These are phyloP conservation scores for Ictidomys tridecemlineatus DNA, from an alignment of 2,113 vertebrate genomes.

Conservation along the genomic window DNA sequence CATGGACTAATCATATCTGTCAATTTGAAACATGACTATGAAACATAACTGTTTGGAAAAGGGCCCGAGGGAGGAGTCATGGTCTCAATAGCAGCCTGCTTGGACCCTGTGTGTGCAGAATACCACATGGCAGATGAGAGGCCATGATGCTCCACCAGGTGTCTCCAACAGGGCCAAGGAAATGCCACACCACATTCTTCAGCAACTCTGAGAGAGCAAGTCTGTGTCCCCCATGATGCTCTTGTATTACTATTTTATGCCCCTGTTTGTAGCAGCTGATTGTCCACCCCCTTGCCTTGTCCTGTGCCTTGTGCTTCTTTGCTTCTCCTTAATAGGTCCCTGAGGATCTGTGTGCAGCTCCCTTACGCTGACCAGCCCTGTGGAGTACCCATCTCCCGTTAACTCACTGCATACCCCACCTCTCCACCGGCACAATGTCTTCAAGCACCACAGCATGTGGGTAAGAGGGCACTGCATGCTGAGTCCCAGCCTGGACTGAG, in stretches of 20 bases:
- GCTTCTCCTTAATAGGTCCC: slow-evolving; percentile 89
- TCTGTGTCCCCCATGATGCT: not conserved
- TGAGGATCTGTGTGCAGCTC: slow-evolving; percentile 95
- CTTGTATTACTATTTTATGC: slow-evolving; percentile 19
- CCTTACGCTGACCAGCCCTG: slow-evolving; percentile 94
- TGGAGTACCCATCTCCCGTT: slow-evolving; percentile 92
- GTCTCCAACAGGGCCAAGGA: not conserved
- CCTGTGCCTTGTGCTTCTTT: slow-evolving; percentile 71
- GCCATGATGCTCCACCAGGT: not conserved
- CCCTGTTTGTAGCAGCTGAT: slow-evolving; percentile 56
- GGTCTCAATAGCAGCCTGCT: fast-evolving
- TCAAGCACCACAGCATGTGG: slow-evolving; percentile 95
- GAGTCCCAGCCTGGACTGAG: not conserved
- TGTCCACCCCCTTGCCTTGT: slow-evolving; percentile 60
- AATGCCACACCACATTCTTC: not conserved
- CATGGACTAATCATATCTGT: not conserved
- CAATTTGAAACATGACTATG: not conserved
- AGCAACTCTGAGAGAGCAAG: not conserved
- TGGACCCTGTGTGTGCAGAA: not conserved
- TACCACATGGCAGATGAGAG: not conserved
- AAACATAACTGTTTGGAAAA: not conserved
- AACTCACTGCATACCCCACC: slow-evolving; percentile 90
- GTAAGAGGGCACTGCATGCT: slow-evolving; percentile 89
- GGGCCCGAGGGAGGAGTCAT: not conserved
- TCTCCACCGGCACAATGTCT: slow-evolving; percentile 88